Percentiles rank a stretch among this genome's conserved stretches.
Conservation (phyloP, 1,140 invertebrate genomes). For the Drosophila hydei region DNA sequence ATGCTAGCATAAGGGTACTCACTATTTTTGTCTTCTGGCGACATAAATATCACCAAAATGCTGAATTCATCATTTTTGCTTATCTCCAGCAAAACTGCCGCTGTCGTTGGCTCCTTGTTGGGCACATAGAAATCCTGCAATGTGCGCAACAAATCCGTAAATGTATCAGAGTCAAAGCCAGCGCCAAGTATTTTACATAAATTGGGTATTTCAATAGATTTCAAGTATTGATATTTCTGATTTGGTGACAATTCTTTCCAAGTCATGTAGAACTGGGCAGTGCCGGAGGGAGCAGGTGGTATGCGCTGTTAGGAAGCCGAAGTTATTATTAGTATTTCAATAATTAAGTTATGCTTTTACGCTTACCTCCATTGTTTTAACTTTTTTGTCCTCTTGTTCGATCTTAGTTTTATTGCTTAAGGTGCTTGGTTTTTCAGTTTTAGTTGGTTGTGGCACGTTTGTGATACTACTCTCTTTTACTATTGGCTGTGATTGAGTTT, state of each 20-base stretch:
- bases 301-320: constrained; percentile 45
- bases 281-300: constrained; percentile 59
- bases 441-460: background rate
- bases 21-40: constrained; percentile 70
- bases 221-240: constrained; percentile 74
- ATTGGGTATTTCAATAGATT: constrained; percentile 63
- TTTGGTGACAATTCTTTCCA: constrained; percentile 74
- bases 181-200: constrained; percentile 76
- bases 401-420: background rate
- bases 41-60: constrained; percentile 75
- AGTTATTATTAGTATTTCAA: background rate
- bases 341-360: background rate
- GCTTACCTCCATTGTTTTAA: constrained; percentile 23
- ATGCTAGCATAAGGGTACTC: too few species aligned
- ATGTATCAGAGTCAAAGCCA: constrained; percentile 74
- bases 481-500: background rate
- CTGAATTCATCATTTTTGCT: constrained; percentile 69
- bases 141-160: constrained; percentile 60
- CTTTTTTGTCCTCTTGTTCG: background rate
- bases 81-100: constrained; percentile 61
- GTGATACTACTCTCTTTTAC: background rate
- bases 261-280: constrained; percentile 78
- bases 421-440: background rate
- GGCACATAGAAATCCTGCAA: constrained; percentile 70
- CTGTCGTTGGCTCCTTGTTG: constrained; percentile 65